Percentiles rank a stretch among this genome's conserved stretches.
Evolutionary conservation across 2,888 invertebrate genomes (phyloP).

Genomic region (Caenorhabditis angaria): DNA sequence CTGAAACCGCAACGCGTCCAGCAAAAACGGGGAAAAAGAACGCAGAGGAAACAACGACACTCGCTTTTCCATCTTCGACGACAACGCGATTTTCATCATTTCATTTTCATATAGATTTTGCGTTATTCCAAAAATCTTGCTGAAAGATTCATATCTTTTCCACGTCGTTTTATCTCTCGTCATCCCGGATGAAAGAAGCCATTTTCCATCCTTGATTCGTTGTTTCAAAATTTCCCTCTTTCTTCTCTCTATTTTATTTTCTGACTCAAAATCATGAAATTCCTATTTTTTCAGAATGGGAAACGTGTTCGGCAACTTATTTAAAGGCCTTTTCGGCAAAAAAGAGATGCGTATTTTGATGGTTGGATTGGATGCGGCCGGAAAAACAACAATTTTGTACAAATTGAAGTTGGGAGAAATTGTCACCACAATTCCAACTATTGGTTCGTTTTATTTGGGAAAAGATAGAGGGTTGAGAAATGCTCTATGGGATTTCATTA

Average conservation of each 20-base stretch:
- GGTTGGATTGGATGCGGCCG: conserved; percentile 85
- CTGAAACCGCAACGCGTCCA: conserved; percentile 33
- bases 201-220: too few species aligned
- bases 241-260: not conserved
- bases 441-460: conserved; percentile 80
- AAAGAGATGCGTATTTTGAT: conserved; percentile 89
- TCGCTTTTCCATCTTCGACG: conserved; percentile 8
- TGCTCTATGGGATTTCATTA: too few species aligned
- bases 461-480: not conserved
- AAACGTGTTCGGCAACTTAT: conserved; percentile 77
- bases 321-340: conserved; percentile 99
- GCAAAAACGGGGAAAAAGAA: conserved; percentile 20
- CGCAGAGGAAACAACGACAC: not conserved
- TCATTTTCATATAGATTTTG: too few species aligned
- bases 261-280: too few species aligned
- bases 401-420: conserved; percentile 99
- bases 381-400: conserved; percentile 99
- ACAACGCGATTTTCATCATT: not conserved
- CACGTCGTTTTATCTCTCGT: not conserved
- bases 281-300: conserved; percentile 49
- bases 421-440: conserved; percentile 99
- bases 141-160: not conserved
- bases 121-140: not conserved
- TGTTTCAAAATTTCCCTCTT: not conserved
- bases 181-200: too few species aligned